phyloP scores from a whole-genome alignment of 2,888 invertebrate genomes.

The Drosophila cyrtoloma region DNA sequence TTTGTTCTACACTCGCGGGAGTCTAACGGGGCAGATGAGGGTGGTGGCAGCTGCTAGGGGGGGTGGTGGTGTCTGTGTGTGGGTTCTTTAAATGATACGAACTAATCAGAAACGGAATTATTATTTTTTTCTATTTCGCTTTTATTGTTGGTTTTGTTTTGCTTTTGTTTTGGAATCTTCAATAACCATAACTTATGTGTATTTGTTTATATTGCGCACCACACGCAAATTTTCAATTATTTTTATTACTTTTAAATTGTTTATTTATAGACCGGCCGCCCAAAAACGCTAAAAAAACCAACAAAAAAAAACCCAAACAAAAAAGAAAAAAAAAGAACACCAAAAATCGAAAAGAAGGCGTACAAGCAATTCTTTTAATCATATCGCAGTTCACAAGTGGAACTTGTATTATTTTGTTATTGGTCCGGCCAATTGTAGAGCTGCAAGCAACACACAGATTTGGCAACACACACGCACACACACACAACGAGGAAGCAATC shows the following conservation, averaged over 20 bases:
- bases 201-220: conserved; percentile 47
- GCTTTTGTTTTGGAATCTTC: conserved; percentile 2
- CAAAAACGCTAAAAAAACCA: not conserved
- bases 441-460: conserved; percentile 22
- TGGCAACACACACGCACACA: conserved; percentile 1
- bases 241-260: conserved; percentile 43
- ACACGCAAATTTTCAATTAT: conserved; percentile 49
- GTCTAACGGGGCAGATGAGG: not conserved
- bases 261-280: conserved; percentile 32
- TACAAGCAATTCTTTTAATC: conserved; percentile 41
- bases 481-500: conserved; percentile 31
- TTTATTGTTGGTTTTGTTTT: not conserved
- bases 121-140: not conserved
- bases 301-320: conserved; percentile 5
- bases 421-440: conserved; percentile 24
- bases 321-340: conserved; percentile 4
- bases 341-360: not conserved
- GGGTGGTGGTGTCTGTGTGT: not conserved
- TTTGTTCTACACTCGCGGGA: conserved; percentile 6
- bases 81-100: conserved; percentile 28
- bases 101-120: conserved; percentile 48
- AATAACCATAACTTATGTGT: conserved; percentile 22
- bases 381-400: conserved; percentile 54
- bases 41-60: not conserved
- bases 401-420: conserved; percentile 34